A percentile compares a stretch with the other conserved stretches of the same genome.
Conservation (phyloP, 2,113 vertebrate species). For the Hiodon alosoides region DNA sequence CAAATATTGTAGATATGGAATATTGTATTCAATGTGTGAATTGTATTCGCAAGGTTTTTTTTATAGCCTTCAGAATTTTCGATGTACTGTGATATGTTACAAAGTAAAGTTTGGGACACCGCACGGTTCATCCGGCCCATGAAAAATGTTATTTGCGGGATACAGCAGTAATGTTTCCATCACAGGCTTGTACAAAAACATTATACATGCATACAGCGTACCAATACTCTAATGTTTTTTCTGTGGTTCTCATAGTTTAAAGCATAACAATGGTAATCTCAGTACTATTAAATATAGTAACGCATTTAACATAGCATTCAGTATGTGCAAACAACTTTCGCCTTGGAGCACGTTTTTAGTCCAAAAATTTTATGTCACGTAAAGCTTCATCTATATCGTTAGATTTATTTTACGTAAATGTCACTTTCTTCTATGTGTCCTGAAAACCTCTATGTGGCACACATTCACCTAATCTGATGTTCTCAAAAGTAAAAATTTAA, state of each 20-base stretch:
- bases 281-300: neutral
- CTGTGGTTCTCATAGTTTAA: neutral
- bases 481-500: too few relatives aligned
- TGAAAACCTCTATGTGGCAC: neutral
- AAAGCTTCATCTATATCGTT: too few relatives aligned
- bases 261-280: neutral
- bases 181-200: neutral
- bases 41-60: too few relatives aligned
- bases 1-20: too few relatives aligned
- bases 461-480: too few relatives aligned
- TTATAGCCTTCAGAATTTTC: too few relatives aligned
- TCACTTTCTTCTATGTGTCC: neutral
- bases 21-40: too few relatives aligned
- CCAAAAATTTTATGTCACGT: too few relatives aligned
- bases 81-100: too few relatives aligned
- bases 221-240: neutral
- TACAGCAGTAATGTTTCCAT: neutral
- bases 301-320: neutral
- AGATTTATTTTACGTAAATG: neutral
- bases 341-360: neutral
- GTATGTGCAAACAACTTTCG: constrained; percentile 1
- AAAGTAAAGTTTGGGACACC: too few relatives aligned
- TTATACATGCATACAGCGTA: neutral
- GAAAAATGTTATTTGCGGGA: too few relatives aligned
- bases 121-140: too few relatives aligned